These are phyloP conservation scores for Chalcis sispes DNA, from an alignment of 2,888 invertebrate species.

Conservation along the genomic window DNA sequence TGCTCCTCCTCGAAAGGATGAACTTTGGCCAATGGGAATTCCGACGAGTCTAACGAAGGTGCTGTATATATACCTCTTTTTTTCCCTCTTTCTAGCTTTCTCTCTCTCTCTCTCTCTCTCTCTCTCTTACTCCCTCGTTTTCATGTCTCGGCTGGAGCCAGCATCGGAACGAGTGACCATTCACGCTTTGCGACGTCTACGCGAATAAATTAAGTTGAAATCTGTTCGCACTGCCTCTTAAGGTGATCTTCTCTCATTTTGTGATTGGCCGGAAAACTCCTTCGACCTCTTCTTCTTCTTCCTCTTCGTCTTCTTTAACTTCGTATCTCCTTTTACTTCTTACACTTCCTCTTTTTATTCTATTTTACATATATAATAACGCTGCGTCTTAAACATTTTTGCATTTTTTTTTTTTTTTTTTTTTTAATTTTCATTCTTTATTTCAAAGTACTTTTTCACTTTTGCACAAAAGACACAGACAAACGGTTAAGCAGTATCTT, in stretches of 20 bases:
- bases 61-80: neutral
- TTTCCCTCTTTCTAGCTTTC: neutral
- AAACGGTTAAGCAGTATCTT: too few relatives aligned
- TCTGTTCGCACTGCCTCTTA: slow-evolving; percentile 61
- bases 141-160: slow-evolving; percentile 23
- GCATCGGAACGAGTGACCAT: slow-evolving; percentile 58
- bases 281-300: slow-evolving; percentile 9
- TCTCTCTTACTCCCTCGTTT: neutral
- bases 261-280: slow-evolving; percentile 49
- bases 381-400: neutral
- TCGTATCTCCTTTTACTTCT: too few relatives aligned
- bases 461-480: too few relatives aligned
- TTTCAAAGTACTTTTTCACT: too few relatives aligned
- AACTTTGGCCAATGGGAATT: slow-evolving; percentile 46
- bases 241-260: slow-evolving; percentile 29
- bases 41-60: slow-evolving; percentile 38
- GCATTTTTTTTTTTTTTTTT: neutral
- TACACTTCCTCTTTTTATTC: too few relatives aligned
- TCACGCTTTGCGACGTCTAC: slow-evolving; percentile 52
- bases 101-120: slow-evolving; percentile 15
- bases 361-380: too few relatives aligned
- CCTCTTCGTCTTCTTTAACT: too few relatives aligned
- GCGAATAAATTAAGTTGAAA: slow-evolving; percentile 67
- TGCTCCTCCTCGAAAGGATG: slow-evolving; percentile 7
- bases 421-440: neutral